Percentiles rank a stretch among this genome's conserved stretches.
Evolutionary conservation across 2,113 vertebrate genomes (phyloP).

Genomic region (Drymodes brunneopygia): DNA sequence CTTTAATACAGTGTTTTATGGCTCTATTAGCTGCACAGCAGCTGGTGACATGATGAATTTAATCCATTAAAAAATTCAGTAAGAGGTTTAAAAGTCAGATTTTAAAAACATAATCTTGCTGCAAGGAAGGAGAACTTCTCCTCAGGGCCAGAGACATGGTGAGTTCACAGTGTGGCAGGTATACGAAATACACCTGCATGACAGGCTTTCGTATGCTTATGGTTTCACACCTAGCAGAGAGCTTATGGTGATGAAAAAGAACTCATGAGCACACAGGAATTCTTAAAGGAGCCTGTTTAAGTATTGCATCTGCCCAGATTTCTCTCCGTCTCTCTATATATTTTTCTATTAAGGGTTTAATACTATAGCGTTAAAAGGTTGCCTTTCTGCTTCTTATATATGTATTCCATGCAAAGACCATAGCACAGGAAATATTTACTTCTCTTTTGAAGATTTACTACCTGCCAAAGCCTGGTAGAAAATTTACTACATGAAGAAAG

Average conservation of each 20-base stretch:
- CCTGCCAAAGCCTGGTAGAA: not conserved
- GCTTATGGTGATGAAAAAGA: not conserved
- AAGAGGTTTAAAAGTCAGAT: conserved; percentile 88
- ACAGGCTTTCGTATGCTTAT: conserved; percentile 13
- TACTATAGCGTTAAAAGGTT: not conserved
- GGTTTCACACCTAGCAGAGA: conserved; percentile 15
- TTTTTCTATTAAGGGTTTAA: not conserved
- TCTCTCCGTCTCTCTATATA: not conserved
- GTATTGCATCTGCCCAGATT: not conserved
- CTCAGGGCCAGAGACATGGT: conserved; percentile 70
- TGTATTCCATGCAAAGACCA: not conserved
- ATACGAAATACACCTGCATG: conserved; percentile 58
- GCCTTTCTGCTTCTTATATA: not conserved
- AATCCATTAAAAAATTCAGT: conserved; percentile 87
- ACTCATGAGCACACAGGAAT: not conserved
- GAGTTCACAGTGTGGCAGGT: conserved; percentile 74
- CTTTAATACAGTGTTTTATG: conserved; percentile 89
- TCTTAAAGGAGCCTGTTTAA: not conserved
- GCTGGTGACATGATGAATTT: conserved; percentile 88
- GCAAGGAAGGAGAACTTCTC: conserved; percentile 77
- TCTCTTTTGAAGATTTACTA: not conserved
- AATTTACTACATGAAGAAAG: not conserved
- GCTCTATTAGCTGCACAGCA: conserved; percentile 87
- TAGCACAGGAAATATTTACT: not conserved
- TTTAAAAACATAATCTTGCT: conserved; percentile 86